Evolutionary conservation across 2,888 invertebrate species (phyloP).

Genomic region (Drosophila suboccidentalis): DNA sequence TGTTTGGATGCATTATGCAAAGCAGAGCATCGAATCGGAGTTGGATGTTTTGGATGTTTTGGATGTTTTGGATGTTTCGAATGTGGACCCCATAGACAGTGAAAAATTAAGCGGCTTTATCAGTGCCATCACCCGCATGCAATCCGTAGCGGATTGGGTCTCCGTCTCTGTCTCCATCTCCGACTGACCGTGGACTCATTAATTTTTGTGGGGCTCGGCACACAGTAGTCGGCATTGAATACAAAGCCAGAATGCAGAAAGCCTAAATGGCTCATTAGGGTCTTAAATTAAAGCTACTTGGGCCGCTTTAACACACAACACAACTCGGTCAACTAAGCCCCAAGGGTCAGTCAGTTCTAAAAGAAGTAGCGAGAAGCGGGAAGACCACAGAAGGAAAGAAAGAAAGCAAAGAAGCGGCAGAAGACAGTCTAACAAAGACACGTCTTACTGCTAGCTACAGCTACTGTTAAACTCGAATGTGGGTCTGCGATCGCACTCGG

Average conservation of each 20-base stretch:
- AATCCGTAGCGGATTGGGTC: constrained; percentile 23
- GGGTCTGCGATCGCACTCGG: constrained; percentile 8
- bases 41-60: constrained; percentile 14
- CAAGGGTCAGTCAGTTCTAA: constrained; percentile 49
- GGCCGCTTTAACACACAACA: constrained; percentile 48
- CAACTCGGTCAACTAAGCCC: constrained; percentile 76
- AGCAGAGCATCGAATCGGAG: constrained; percentile 49
- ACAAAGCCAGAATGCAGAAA: constrained; percentile 75
- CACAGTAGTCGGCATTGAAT: constrained; percentile 81
- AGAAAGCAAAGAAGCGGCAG: constrained; percentile 49
- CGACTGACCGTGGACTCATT: constrained; percentile 75
- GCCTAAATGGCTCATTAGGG: constrained; percentile 80
- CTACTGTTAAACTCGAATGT: constrained; percentile 37
- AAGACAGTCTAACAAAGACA: constrained; percentile 56
- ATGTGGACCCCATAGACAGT: constrained; percentile 55
- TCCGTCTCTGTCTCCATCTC: constrained; percentile 55
- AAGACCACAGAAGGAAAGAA: constrained; percentile 63
- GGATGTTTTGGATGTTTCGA: constrained; percentile 17
- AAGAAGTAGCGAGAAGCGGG: constrained; percentile 29
- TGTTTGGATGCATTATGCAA: constrained; percentile 70
- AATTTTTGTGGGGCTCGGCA: constrained; percentile 62
- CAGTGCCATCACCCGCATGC: constrained; percentile 77
- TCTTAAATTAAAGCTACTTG: constrained; percentile 78
- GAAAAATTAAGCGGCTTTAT: constrained; percentile 80
- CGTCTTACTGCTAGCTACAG: constrained; percentile 43